Evolutionary conservation across 2,888 invertebrate genomes (phyloP), one percentile per base, ranked within the genome.

Genomic region (Aphidius colemani): DNA sequence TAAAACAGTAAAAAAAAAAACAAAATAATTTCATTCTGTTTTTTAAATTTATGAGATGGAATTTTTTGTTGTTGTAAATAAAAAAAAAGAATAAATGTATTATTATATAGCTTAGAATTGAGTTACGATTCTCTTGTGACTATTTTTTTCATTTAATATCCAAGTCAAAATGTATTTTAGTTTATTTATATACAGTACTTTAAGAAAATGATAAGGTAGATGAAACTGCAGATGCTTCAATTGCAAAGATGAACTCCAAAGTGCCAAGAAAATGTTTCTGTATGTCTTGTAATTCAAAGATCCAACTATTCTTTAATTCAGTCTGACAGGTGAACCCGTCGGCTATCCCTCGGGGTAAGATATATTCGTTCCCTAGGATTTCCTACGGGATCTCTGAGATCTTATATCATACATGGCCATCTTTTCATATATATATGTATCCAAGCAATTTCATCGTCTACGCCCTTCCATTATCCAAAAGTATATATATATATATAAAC

Each of bases 271-370:
- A 49, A 60, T 56, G 59, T 62, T 62, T 66, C 66, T 63, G 60
- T 48, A 49, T 59, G 57, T 67, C 59, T 65, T 66, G 65, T 62
- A 63, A 60, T 68, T 67, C 66, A 69, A 62, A 72, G 74, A 77
- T 74, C 75, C 79, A 74, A 77, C 84, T 84, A 85, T 85, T 84
- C 85, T 85, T 85, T 85, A 85, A 85, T 85, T 85, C 85, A 81
- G 81, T 78, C 82, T 85, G 85, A 85, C 85, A 85, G 85, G 85
- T 85, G 84, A 77, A 76, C 74, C 75, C 61, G 74, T 66, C 63
- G 70, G 74, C 73, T 75, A 80, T 81, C 81, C 81, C 81, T 81
- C 78, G 79, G 81, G 82, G 77, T 81, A 80, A 82, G 81, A 82
- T 79, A 80, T 79, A 81, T 82, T 81, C 80, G 81, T 81, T 80